Percentiles rank a stretch among this genome's conserved stretches.
phyloP scores from a whole-genome alignment of 2,888 invertebrate species.

The Campoletis raptor region DNA sequence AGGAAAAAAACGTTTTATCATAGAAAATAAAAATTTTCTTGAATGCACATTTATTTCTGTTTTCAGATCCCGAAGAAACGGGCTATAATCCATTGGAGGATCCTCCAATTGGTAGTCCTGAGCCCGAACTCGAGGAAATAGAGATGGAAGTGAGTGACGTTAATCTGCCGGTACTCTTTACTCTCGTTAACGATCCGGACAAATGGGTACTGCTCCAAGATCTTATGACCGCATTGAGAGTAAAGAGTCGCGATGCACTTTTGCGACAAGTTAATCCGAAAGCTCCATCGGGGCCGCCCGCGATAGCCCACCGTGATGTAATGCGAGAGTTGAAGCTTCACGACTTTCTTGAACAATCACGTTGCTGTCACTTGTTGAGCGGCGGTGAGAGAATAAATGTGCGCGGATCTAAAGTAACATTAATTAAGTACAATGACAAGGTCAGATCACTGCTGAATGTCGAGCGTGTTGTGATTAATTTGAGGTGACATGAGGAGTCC shows the following conservation, averaged over 20 bases:
- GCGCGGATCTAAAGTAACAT: constrained; percentile 92
- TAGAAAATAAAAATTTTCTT: constrained; percentile 58
- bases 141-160: constrained; percentile 94
- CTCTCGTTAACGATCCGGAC: constrained; percentile 87
- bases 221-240: constrained; percentile 90
- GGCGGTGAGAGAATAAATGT: constrained; percentile 93
- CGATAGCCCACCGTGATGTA: constrained; percentile 84
- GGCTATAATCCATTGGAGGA: constrained; percentile 88
- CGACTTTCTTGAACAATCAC: constrained; percentile 93
- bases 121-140: constrained; percentile 87
- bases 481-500: constrained; percentile 85
- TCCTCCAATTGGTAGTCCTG: constrained; percentile 84
- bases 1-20: not conserved
- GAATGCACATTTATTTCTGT: constrained; percentile 71
- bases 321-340: constrained; percentile 91
- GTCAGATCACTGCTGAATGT: constrained; percentile 93
- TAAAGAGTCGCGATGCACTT: constrained; percentile 93
- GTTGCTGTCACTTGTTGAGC: constrained; percentile 91
- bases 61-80: constrained; percentile 80
- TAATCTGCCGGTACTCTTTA: constrained; percentile 93
- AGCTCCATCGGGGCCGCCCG: constrained; percentile 86
- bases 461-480: constrained; percentile 89
- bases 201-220: constrained; percentile 94
- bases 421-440: constrained; percentile 94
- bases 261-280: constrained; percentile 89